Evolutionary conservation across 2,113 vertebrate genomes (phyloP).

Genomic region (Zonotrichia leucophrys): DNA sequence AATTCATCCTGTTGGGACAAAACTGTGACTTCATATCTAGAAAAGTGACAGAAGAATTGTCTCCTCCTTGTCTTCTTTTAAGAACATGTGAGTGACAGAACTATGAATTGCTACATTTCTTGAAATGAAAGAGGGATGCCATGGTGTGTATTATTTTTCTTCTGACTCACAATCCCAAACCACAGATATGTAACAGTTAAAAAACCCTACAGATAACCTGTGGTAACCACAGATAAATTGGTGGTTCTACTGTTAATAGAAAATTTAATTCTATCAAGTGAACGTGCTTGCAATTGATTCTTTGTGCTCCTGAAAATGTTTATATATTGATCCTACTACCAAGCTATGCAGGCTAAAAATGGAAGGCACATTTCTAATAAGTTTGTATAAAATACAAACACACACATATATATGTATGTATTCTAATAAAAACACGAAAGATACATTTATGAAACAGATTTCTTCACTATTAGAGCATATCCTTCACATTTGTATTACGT

Average conservation of each 20-base stretch:
- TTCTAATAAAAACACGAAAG: background rate
- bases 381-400: background rate
- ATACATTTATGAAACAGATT: background rate
- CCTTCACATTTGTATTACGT: background rate
- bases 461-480: background rate
- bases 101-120: background rate
- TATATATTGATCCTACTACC: background rate
- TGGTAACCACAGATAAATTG: background rate
- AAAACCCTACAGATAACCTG: background rate
- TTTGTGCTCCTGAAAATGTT: background rate
- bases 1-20: background rate
- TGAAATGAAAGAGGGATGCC: background rate
- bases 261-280: background rate
- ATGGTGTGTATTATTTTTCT: background rate
- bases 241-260: background rate
- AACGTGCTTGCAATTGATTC: background rate
- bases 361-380: background rate
- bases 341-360: background rate
- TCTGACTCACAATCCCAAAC: background rate
- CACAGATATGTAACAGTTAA: background rate
- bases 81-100: background rate
- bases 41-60: background rate
- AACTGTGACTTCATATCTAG: background rate
- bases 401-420: background rate
- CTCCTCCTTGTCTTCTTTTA: background rate